Percentiles rank a stretch among this genome's conserved stretches.
Evolutionary conservation across 2,113 vertebrate genomes (phyloP).

Genomic region (Megalops atlanticus): DNA sequence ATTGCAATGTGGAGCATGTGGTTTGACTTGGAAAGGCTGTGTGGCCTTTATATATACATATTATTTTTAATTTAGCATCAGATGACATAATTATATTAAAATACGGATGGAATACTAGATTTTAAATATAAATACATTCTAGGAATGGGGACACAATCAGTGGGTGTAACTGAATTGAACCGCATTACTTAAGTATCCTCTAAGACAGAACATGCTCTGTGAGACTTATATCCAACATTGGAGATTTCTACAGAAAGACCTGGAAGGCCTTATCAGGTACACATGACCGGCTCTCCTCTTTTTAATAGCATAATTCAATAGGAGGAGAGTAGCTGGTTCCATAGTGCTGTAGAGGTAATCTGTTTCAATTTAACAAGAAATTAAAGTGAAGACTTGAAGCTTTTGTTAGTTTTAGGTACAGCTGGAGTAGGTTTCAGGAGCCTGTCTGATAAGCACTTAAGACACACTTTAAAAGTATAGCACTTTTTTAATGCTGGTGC

Average conservation of each 20-base stretch:
- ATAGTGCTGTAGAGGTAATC: slow-evolving; percentile 48
- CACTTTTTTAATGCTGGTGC: slow-evolving; percentile 19
- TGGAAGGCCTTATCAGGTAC: slow-evolving; percentile 47
- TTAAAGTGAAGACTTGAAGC: slow-evolving; percentile 49
- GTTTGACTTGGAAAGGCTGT: neutral
- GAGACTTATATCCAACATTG: slow-evolving; percentile 22
- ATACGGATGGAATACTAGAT: neutral
- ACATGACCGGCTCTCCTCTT: slow-evolving; percentile 36
- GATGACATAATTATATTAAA: neutral
- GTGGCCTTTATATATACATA: neutral
- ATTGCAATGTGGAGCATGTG: neutral
- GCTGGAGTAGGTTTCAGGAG: slow-evolving; percentile 47
- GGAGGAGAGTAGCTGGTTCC: slow-evolving; percentile 38
- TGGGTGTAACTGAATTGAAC: neutral
- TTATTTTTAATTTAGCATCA: neutral
- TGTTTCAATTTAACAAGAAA: slow-evolving; percentile 53
- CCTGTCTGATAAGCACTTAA: slow-evolving; percentile 49
- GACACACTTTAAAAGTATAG: slow-evolving; percentile 41
- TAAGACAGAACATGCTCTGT: neutral
- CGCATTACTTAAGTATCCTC: neutral
- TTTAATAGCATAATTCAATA: slow-evolving; percentile 54
- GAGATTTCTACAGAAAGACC: slow-evolving; percentile 33
- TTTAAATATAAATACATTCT: neutral
- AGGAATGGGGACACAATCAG: neutral
- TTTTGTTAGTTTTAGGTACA: slow-evolving; percentile 50